These are phyloP conservation scores for Apostichopus japonicus DNA, from an alignment of 35 echinoderm and acorn worm species.

Conservation along the genomic window DNA sequence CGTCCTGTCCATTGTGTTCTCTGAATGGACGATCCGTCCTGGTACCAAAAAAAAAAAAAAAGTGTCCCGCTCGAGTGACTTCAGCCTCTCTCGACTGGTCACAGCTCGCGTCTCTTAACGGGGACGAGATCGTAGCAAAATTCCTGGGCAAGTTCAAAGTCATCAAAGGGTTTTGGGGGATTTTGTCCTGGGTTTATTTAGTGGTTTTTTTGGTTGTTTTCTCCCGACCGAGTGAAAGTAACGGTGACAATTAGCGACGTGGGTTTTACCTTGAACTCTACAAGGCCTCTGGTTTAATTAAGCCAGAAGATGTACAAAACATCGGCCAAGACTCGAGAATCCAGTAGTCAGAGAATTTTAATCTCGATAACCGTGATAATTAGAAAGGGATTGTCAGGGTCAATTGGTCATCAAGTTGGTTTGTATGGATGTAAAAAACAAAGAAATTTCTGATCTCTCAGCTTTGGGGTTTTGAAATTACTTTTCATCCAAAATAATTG, in stretches of 20 bases:
- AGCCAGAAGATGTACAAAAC: neutral
- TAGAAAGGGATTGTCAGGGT: neutral
- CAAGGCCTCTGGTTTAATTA: neutral
- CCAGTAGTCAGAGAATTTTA: too few species aligned
- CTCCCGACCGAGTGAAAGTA: neutral
- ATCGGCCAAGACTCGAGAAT: neutral
- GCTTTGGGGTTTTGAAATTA: too few species aligned
- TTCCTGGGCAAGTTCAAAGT: neutral
- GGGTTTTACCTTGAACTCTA: neutral
- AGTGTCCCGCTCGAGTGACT: too few species aligned
- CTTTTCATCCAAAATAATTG: too few species aligned
- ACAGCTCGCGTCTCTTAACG: too few species aligned
- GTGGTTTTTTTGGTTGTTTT: neutral
- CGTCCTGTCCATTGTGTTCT: neutral
- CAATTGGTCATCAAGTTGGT: too few species aligned
- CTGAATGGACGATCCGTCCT: neutral
- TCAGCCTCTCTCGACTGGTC: too few species aligned
- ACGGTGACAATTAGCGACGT: neutral
- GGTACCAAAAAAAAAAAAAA: neutral
- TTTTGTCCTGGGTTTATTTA: neutral
- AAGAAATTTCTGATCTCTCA: too few species aligned
- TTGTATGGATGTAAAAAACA: too few species aligned
- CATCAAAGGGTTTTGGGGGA: neutral
- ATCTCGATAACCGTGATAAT: neutral
- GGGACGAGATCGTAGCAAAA: neutral